Percentiles rank a stretch among this genome's conserved stretches.
phyloP scores from a whole-genome alignment of 2,888 invertebrate genomes.

The Pristionchus exspectatus region DNA sequence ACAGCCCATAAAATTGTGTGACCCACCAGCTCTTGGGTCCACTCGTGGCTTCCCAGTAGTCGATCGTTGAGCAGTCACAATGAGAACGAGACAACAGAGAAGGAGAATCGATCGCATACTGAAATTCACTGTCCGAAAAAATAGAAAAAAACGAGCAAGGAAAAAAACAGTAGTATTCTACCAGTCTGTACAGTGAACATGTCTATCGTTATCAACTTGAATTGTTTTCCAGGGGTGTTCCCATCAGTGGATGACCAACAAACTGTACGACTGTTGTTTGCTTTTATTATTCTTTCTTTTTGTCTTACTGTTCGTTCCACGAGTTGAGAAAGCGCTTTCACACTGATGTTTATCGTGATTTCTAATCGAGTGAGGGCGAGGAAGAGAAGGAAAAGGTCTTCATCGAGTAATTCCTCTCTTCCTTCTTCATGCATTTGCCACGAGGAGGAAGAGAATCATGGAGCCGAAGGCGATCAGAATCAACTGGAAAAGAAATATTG shows the following conservation, averaged over 20 bases:
- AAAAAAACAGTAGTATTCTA: background rate
- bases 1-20: too few species aligned
- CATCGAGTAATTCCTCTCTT: slow-evolving; percentile 1
- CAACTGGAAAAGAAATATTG: background rate
- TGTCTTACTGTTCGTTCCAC: background rate
- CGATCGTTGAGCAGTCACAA: background rate
- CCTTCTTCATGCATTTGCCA: slow-evolving; percentile 1
- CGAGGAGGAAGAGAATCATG: slow-evolving; percentile 18
- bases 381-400: background rate
- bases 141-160: background rate
- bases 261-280: background rate
- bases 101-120: background rate
- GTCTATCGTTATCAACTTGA: background rate
- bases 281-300: background rate
- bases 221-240: background rate
- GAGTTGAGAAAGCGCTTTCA: background rate
- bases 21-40: background rate
- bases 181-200: background rate
- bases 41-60: background rate
- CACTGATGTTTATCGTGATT: slow-evolving; percentile 27
- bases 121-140: background rate
- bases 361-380: slow-evolving; percentile 7
- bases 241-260: background rate
- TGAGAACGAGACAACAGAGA: background rate
- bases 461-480: slow-evolving; percentile 27